Evolutionary conservation across 2,888 invertebrate genomes (phyloP).

Genomic region (Silvanus unidentatus): DNA sequence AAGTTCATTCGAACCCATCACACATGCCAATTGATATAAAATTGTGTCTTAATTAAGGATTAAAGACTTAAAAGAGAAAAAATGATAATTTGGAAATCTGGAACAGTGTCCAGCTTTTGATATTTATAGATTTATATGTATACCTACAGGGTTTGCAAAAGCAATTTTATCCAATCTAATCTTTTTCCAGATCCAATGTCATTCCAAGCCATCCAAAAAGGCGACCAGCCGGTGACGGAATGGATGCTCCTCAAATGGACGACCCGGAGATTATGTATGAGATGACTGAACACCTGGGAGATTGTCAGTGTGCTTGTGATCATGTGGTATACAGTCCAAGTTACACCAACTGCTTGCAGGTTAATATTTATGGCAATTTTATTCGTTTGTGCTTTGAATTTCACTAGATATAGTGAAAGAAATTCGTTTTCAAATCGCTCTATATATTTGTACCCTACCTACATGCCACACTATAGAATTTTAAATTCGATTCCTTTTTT

Average conservation of each 20-base stretch:
- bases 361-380: conserved; percentile 24
- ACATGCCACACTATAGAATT: too few species aligned
- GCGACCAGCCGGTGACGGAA: conserved; percentile 43
- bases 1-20: too few species aligned
- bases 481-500: too few species aligned
- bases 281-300: conserved; percentile 39
- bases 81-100: too few species aligned
- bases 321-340: conserved; percentile 44
- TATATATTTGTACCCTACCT: too few species aligned
- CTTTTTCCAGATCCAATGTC: conserved; percentile 26
- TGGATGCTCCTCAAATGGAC: conserved; percentile 43
- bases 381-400: neutral
- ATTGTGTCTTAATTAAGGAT: too few species aligned
- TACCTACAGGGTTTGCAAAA: conserved; percentile 8
- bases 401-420: too few species aligned
- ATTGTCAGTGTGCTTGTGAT: conserved; percentile 43
- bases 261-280: conserved; percentile 44
- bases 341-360: conserved; percentile 44
- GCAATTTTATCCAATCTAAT: conserved; percentile 12
- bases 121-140: conserved; percentile 3
- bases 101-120: too few species aligned
- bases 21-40: too few species aligned
- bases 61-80: too few species aligned
- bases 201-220: conserved; percentile 27
- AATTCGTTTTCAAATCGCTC: too few species aligned